These are phyloP conservation scores for Megathymus violae DNA, from an alignment of 1,140 invertebrate genomes.

Conservation along the genomic window DNA sequence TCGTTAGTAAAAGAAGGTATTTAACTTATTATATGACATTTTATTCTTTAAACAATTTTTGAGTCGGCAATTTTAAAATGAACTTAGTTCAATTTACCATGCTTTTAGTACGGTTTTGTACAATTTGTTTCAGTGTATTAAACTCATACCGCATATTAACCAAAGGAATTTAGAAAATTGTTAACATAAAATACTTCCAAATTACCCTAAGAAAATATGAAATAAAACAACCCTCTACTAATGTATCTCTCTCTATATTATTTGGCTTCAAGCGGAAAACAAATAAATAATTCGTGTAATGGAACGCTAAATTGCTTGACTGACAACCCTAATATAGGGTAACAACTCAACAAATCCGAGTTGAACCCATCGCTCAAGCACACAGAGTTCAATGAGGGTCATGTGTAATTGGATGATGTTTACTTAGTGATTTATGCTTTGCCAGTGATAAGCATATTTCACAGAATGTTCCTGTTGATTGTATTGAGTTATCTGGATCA, in stretches of 20 bases:
- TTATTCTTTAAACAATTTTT: too few relatives aligned
- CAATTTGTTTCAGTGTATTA: too few relatives aligned
- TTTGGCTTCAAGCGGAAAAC: slow-evolving; percentile 55
- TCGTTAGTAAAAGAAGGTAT: too few relatives aligned
- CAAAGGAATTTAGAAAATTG: too few relatives aligned
- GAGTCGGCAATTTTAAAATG: too few relatives aligned
- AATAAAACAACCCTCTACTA: slow-evolving; percentile 5
- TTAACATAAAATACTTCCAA: too few relatives aligned
- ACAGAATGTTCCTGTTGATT: slow-evolving; percentile 6
- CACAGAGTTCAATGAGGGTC: slow-evolving; percentile 28
- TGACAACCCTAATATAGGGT: slow-evolving; percentile 42
- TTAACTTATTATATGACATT: too few relatives aligned
- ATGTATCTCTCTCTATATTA: slow-evolving; percentile 35
- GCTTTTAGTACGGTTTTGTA: too few relatives aligned
- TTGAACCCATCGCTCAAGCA: slow-evolving; percentile 40
- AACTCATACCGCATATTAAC: too few relatives aligned
- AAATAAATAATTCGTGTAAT: slow-evolving; percentile 70
- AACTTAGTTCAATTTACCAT: too few relatives aligned
- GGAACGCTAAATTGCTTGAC: slow-evolving; percentile 56
- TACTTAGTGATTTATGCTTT: slow-evolving; percentile 25
- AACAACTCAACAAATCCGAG: slow-evolving; percentile 47
- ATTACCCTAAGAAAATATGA: slow-evolving; percentile 29
- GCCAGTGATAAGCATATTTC: slow-evolving; percentile 22
- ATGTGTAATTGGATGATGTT: slow-evolving; percentile 22
- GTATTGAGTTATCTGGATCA: slow-evolving; percentile 15